Base-by-base conservation (phyloP, 2,888 invertebrate genomes). In the Oligia fasciuncula region DNA sequence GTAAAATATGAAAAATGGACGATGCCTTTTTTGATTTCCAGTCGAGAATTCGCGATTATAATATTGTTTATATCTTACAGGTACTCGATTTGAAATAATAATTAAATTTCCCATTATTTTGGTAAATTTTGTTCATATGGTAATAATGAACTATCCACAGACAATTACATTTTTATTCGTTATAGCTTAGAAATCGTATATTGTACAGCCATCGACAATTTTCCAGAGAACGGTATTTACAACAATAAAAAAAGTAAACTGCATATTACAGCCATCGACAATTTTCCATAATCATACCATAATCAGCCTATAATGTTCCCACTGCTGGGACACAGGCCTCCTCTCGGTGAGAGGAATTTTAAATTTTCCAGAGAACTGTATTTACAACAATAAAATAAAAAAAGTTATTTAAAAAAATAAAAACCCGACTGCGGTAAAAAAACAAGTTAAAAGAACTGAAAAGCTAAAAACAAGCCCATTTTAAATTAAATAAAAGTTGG, bases 201-300 rank as follows among this genome's bases (percentile, higher is more conserved):
- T 17, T 71, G 63, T 73, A 83, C 87, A 83, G 79, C 85, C 90
- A 86, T 78, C 8, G 79, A 81, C 73, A 77, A 87, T 63, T 29
- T 66, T 35, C 1, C 0, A 43, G 6, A 40, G 1, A n/a, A 14
- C 0, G 0, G 17, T 35, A 40, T n/a, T 17, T 17, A 13, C 13
- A 65, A 19, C 0, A 69, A 46, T 54, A 54, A 49, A 49, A 29
- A 49, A 0, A 9, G 0, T 17, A 4, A 43, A 35, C 29, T 9
- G 13, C 5, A 9, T 2, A 5, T 4, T 29, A 29, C 29, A 29
- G 29, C 29, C 29, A 29, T 29, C 29, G 29, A 29, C 29, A 29
- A 29, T 29, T 29, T 29, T 29, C 29, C 29, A 29, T n/a, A n/a
- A n/a, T n/a, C n/a, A n/a, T n/a, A n/a, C n/a, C n/a, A n/a, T n/a